Conservation (phyloP, 1,140 invertebrate species). For the Drosophila sproati region DNA sequence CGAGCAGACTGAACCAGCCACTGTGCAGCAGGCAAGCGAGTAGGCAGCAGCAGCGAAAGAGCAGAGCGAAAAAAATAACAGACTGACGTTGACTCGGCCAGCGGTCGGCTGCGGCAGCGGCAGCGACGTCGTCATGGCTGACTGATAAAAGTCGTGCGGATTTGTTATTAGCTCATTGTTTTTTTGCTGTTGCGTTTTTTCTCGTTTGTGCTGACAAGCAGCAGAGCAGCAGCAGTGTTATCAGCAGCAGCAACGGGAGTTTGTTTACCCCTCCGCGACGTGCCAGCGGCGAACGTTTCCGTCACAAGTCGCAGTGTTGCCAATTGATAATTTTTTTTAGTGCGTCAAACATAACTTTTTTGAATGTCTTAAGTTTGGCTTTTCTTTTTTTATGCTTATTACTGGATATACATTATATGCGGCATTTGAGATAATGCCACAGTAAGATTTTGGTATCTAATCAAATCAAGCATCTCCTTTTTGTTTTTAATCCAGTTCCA, state of each 20-base stretch:
- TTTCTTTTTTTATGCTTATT: neutral
- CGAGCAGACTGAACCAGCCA: conserved; percentile 71
- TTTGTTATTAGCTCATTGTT: conserved; percentile 66
- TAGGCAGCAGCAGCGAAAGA: conserved; percentile 27
- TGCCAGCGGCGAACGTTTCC: conserved; percentile 40
- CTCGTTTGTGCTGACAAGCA: conserved; percentile 50
- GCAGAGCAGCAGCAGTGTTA: conserved; percentile 30
- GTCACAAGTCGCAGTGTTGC: conserved; percentile 29
- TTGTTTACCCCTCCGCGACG: conserved; percentile 50
- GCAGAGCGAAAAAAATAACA: conserved; percentile 18
- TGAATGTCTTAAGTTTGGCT: neutral
- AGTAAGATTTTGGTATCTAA: conserved; percentile 1
- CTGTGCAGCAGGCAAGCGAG: conserved; percentile 57
- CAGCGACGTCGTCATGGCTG: conserved; percentile 61
- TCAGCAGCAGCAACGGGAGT: conserved; percentile 37
- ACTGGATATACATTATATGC: neutral
- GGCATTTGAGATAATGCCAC: neutral
- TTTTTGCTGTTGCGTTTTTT: conserved; percentile 37
- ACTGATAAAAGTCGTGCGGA: conserved; percentile 63
- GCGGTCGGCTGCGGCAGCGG: conserved; percentile 21
- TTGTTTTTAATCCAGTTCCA: neutral
- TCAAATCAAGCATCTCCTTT: neutral
- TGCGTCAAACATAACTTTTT: neutral
- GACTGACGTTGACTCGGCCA: conserved; percentile 33
- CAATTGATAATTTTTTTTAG: neutral